Percentiles rank a stretch among this genome's conserved stretches.
phyloP scores from a whole-genome alignment of 2,797 vertebrate genomes.

The Myotis vivesi region DNA sequence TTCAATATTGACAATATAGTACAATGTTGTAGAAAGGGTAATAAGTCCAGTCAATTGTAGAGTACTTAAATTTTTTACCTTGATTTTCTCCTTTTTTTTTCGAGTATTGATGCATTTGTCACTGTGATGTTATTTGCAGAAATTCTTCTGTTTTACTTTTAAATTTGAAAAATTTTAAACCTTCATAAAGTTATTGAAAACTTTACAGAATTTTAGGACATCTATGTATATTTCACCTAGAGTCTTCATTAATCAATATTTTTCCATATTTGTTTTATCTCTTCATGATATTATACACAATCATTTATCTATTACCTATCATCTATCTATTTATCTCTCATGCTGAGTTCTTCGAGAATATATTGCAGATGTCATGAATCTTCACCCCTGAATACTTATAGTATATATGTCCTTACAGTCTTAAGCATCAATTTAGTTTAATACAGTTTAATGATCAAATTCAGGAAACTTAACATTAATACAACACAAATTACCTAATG shows the following conservation, averaged over 20 bases:
- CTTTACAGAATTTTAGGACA: neutral
- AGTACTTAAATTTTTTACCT: neutral
- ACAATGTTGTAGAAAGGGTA: neutral
- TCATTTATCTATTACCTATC: neutral
- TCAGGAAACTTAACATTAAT: neutral
- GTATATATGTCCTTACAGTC: neutral
- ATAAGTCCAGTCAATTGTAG: neutral
- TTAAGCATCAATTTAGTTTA: neutral
- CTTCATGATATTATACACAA: neutral
- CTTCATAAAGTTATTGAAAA: constrained; percentile 1
- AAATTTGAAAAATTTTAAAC: constrained; percentile 24
- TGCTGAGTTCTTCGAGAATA: constrained; percentile 39
- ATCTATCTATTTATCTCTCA: neutral
- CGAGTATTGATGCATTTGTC: neutral
- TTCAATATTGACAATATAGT: neutral
- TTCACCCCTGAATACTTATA: neutral
- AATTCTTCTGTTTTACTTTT: neutral
- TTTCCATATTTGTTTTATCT: constrained; percentile 24
- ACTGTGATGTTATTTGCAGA: neutral
- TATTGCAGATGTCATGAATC: neutral
- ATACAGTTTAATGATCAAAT: constrained; percentile 21
- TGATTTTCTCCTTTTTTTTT: neutral
- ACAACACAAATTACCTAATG: neutral
- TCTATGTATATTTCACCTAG: neutral
- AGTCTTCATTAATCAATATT: neutral